Percentiles rank a stretch among this genome's conserved stretches.
Evolutionary conservation across 2,888 invertebrate genomes (phyloP).

Genomic region (Eristalinus aeneus): DNA sequence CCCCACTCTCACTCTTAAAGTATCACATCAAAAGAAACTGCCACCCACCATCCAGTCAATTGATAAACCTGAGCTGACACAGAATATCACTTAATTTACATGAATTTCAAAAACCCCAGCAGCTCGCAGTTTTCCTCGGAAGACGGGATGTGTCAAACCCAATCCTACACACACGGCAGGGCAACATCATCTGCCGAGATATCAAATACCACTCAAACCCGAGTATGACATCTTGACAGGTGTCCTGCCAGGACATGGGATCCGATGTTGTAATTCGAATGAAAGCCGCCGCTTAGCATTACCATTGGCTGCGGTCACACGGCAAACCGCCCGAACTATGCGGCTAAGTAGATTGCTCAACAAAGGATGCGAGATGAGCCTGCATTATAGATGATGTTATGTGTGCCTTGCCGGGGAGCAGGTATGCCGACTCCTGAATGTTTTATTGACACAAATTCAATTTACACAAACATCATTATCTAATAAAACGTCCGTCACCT

Average conservation of each 20-base stretch:
- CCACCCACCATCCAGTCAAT: background rate
- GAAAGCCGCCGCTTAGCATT: slow-evolving; percentile 19
- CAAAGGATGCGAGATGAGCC: background rate
- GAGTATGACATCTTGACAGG: slow-evolving; percentile 63
- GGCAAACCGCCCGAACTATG: slow-evolving; percentile 35
- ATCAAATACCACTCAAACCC: slow-evolving; percentile 61
- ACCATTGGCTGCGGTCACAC: slow-evolving; percentile 10
- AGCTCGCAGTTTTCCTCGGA: background rate
- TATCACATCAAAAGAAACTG: background rate
- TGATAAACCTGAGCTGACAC: background rate
- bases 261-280: slow-evolving; percentile 60
- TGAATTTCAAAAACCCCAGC: background rate
- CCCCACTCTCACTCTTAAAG: no score
- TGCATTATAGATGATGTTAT: background rate
- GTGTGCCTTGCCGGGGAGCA: background rate
- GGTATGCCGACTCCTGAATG: background rate
- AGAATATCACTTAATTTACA: background rate
- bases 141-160: background rate
- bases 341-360: slow-evolving; percentile 9
- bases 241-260: slow-evolving; percentile 31
- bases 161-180: background rate
- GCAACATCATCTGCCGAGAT: slow-evolving; percentile 21
- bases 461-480: slow-evolving; percentile 54
- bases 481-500: slow-evolving; percentile 49
- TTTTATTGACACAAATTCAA: slow-evolving; percentile 43